Evolutionary conservation across 2,888 invertebrate species (phyloP).

Genomic region (Physocephala rufipes): DNA sequence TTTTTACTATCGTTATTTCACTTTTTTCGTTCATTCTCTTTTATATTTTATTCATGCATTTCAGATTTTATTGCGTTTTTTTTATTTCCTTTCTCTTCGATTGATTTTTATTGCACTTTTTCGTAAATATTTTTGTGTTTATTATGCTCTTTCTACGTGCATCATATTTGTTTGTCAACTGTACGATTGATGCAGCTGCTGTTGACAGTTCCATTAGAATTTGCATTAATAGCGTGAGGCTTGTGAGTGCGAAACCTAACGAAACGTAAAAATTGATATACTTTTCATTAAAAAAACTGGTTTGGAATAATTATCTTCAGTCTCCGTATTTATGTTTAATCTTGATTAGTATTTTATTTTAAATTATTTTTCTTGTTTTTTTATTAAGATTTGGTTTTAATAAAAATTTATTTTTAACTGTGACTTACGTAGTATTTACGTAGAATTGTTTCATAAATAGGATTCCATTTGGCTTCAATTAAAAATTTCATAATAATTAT

Average conservation of each 20-base stretch:
- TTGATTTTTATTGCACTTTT: conserved; percentile 4
- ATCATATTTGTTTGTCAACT: not conserved
- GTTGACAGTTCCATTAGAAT: conserved; percentile 11
- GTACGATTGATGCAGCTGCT: not conserved
- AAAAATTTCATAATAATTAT: not conserved
- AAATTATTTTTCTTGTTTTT: too few species aligned
- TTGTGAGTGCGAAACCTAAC: too few species aligned
- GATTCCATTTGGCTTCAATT: not conserved
- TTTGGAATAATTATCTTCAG: too few species aligned
- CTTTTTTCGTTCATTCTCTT: too few species aligned
- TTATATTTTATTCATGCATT: not conserved
- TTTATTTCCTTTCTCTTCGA: not conserved
- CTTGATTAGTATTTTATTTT: too few species aligned
- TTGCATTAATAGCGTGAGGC: not conserved
- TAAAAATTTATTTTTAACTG: not conserved
- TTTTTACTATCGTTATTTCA: not conserved
- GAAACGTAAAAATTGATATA: not conserved
- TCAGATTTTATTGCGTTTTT: not conserved
- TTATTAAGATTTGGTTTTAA: too few species aligned
- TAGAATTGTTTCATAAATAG: not conserved
- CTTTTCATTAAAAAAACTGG: not conserved
- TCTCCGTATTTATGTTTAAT: too few species aligned
- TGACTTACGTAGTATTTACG: not conserved
- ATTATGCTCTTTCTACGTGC: not conserved
- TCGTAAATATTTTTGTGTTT: not conserved